Conservation (phyloP, 2,797 vertebrate species). For the Protonibea diacanthus region DNA sequence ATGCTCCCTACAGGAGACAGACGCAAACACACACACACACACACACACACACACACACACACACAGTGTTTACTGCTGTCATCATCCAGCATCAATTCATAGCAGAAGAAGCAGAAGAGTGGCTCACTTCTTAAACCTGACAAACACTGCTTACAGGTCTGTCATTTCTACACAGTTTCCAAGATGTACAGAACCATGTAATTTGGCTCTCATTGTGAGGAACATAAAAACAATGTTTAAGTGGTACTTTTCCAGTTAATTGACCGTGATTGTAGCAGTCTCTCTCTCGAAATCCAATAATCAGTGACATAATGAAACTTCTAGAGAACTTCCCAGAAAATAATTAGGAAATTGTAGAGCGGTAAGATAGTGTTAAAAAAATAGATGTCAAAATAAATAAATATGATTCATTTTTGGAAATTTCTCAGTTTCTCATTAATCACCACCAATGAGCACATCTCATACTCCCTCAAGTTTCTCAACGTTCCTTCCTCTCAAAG, state of each 20-base stretch:
- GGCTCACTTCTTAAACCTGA: not conserved
- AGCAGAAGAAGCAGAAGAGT: not conserved
- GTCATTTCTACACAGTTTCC: not conserved
- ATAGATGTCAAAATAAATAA: too few species aligned
- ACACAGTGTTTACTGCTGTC: not conserved
- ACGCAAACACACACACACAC: not conserved
- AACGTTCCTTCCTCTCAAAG: not conserved
- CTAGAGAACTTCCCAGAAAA: not conserved
- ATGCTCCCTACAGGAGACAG: slow-evolving; percentile 81
- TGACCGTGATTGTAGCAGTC: not conserved
- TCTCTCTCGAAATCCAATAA: not conserved
- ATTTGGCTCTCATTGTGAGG: not conserved
- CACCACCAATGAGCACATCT: not conserved
- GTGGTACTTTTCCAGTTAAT: not conserved
- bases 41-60: too few species aligned
- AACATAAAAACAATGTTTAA: not conserved
- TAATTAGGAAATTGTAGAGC: not conserved
- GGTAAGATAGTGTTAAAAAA: not conserved
- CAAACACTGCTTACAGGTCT: not conserved
- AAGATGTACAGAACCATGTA: not conserved
- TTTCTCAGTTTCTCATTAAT: not conserved
- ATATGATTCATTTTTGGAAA: not conserved
- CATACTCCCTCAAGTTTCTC: slow-evolving; percentile 33
- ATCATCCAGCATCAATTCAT: not conserved
- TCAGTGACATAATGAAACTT: not conserved